A percentile compares a stretch with the other conserved stretches of the same genome.
Evolutionary conservation across 2,888 invertebrate genomes (phyloP).

Genomic region (Tolmerus cingulatus): DNA sequence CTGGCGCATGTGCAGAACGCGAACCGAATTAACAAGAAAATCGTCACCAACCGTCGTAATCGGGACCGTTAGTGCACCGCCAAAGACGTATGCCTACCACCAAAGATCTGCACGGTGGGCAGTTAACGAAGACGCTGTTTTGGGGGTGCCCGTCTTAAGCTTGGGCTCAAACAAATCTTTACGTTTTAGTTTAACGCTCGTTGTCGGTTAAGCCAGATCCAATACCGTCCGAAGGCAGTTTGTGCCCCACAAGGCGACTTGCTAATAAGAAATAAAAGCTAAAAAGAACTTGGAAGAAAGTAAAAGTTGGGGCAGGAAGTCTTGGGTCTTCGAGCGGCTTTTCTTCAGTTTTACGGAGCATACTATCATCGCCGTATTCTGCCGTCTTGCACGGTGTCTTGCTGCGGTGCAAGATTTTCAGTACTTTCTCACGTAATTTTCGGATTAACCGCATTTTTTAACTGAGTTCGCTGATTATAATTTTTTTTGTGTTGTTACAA

Average conservation of each 20-base stretch:
- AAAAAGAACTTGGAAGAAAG: slow-evolving; percentile 31
- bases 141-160: neutral
- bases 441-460: neutral
- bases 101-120: neutral
- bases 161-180: neutral
- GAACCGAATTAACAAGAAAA: neutral
- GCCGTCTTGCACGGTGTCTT: neutral
- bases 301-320: slow-evolving; percentile 28
- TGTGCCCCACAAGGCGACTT: neutral
- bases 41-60: neutral
- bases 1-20: neutral
- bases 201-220: slow-evolving; percentile 53
- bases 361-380: neutral
- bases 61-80: neutral
- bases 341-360: neutral
- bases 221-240: neutral
- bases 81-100: neutral
- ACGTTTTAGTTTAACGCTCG: slow-evolving; percentile 56
- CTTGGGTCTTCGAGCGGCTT: neutral
- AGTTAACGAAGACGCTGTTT: neutral
- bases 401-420: neutral
- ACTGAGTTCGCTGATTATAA: neutral
- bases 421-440: slow-evolving; percentile 10
- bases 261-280: neutral
- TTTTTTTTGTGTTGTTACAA: neutral